Conservation (phyloP, 2,888 invertebrate genomes). For the Horisme vitalbata region DNA sequence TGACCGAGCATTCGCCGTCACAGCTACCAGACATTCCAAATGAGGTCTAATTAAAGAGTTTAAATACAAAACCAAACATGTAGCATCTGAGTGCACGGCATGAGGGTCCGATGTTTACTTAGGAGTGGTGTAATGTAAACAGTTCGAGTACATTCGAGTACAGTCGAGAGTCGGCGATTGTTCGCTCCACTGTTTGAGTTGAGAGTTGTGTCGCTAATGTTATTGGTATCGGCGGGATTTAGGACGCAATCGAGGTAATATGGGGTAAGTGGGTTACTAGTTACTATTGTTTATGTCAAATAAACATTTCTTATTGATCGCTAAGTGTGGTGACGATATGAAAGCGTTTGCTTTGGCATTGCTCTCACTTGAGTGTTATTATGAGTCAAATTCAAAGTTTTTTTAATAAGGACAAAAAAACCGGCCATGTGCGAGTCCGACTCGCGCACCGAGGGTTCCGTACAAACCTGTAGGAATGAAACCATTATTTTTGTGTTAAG, state of each 20-base stretch:
- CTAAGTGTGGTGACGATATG: too few relatives aligned
- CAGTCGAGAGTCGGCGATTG: conserved; percentile 28
- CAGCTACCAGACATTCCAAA: conserved; percentile 21
- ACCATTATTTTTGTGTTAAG: too few relatives aligned
- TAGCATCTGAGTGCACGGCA: conserved; percentile 32
- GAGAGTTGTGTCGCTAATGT: conserved; percentile 8
- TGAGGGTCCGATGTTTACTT: conserved; percentile 56
- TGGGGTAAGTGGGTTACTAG: conserved; percentile 4
- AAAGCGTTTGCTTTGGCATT: too few relatives aligned
- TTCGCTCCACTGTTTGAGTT: conserved; percentile 4
- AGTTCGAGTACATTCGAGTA: conserved; percentile 34
- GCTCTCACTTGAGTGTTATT: too few relatives aligned
- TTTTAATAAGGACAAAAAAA: too few relatives aligned
- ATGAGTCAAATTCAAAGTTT: too few relatives aligned
- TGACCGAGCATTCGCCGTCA: conserved; percentile 7
- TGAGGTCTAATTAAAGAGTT: conserved; percentile 30
- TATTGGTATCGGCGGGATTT: conserved; percentile 12
- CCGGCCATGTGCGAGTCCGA: too few relatives aligned
- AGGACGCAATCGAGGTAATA: conserved; percentile 17
- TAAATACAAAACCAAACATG: conserved; percentile 27
- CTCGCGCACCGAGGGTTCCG: too few relatives aligned
- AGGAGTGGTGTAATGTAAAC: conserved; percentile 62
- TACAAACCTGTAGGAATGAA: too few relatives aligned
- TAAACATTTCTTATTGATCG: too few relatives aligned
- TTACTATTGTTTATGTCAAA: too few relatives aligned